Evolutionary conservation across 1,140 invertebrate species (phyloP), one percentile per base, ranked within the genome.

Genomic region (Gryllus bimaculatus): DNA sequence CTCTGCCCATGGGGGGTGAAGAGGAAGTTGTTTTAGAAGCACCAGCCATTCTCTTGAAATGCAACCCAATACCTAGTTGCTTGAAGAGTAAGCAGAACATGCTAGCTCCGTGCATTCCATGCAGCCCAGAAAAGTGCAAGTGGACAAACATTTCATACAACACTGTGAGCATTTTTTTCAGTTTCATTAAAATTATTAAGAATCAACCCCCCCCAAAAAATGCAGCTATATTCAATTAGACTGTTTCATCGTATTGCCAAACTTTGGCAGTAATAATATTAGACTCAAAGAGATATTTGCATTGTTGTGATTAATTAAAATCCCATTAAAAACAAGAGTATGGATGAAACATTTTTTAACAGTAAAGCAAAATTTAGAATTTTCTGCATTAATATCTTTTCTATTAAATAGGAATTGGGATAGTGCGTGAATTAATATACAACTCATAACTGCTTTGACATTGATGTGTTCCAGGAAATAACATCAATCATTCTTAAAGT

Each of bases 41-140:
- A 39, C 83, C 84, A 21, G 82, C 81, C 39, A 76, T 87, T 39
- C 80, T 86, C 10, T 76, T 87, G 20, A 84, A 86, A 0, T 87
- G 86, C 73, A 66, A 66, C 7, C 54, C 54, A 13, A 10, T 18
- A 3, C 18, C 18, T 3, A 18, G 7, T 13, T 66, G 54, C 18
- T 66, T 66, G 2, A 13, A 10, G 0, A 18, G 18, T 66, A 18
- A 18, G 18, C 10, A 3, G 10, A 66, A 10, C 18, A 18, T 66
- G 18, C 10, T 18, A 66, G 54, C 54, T 18, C 54, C 54, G 10
- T 66, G 54, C 18, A 66, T 66, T 66, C 54, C 54, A 13, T 66
- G 54, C 54, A 66, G 54, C 54, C 18, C 54, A 13, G 54, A 66
- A 18, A 66, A 3, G 18, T 66, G 54, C 18, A 13, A 66, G 10